phyloP scores from a whole-genome alignment of 2,888 invertebrate genomes.

The Dusona sp. region DNA sequence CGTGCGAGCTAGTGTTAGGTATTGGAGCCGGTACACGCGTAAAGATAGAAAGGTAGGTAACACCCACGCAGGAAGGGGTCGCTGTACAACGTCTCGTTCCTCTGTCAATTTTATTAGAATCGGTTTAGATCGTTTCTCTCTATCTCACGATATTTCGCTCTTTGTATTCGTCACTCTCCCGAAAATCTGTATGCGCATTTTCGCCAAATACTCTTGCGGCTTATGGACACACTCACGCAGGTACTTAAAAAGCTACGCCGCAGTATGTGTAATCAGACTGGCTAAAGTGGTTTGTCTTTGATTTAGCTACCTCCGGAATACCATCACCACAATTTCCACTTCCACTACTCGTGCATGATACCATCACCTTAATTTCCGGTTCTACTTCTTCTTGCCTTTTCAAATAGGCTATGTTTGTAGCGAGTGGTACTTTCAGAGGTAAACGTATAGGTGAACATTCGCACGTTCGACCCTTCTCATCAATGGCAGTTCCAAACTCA shows the following conservation, averaged over 20 bases:
- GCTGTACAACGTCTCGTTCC: no score
- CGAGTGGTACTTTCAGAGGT: neutral
- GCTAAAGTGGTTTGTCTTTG: constrained; percentile 84
- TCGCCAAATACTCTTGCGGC: constrained; percentile 40
- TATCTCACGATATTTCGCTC: constrained; percentile 21
- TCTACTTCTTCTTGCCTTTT: constrained; percentile 45
- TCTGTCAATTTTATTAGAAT: neutral
- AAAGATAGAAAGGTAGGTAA: constrained; percentile 30
- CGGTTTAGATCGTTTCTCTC: constrained; percentile 21
- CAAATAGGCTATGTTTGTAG: neutral
- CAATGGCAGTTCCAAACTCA: neutral
- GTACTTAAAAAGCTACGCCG: constrained; percentile 52
- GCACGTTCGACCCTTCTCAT: neutral
- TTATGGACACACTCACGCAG: constrained; percentile 54
- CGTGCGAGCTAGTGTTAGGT: neutral
- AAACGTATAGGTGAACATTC: neutral
- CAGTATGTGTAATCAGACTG: constrained; percentile 76
- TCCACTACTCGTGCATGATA: constrained; percentile 68
- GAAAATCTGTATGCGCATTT: constrained; percentile 31
- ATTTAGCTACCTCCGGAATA: constrained; percentile 80
- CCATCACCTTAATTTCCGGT: constrained; percentile 28
- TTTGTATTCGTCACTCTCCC: constrained; percentile 6
- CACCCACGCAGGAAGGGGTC: constrained; percentile 17
- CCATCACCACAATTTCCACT: constrained; percentile 70
- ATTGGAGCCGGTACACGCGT: constrained; percentile 38